These are phyloP conservation scores for Trachelus troglodyta DNA, from an alignment of 2,888 invertebrate species.

Conservation along the genomic window DNA sequence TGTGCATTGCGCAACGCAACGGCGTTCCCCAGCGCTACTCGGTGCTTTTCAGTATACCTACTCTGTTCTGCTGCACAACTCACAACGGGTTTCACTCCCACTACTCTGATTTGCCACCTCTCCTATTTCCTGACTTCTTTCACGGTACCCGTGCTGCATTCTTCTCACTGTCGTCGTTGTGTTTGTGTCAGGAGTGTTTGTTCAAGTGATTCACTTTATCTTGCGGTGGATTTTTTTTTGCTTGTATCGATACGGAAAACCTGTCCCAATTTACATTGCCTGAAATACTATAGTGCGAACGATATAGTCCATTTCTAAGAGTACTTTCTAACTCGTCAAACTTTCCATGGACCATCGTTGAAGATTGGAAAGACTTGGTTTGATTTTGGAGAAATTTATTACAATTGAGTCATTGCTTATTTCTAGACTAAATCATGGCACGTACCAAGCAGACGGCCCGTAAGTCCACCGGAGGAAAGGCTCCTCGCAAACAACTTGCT, in stretches of 20 bases:
- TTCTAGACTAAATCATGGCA: slow-evolving; percentile 74
- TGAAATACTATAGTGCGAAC: background rate
- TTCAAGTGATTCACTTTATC: background rate
- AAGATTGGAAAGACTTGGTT: background rate
- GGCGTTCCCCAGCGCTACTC: slow-evolving; percentile 40
- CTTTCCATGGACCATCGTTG: background rate
- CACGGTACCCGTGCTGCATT: background rate
- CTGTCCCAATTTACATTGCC: background rate
- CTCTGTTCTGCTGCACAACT: slow-evolving; percentile 40
- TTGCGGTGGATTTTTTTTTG: background rate
- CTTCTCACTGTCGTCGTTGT: background rate
- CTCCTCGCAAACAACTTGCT: slow-evolving; percentile 90
- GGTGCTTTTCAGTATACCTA: background rate
- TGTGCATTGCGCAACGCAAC: slow-evolving; percentile 60
- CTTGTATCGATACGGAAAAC: background rate
- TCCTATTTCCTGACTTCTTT: slow-evolving; percentile 11
- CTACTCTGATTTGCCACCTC: slow-evolving; percentile 25
- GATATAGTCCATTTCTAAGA: background rate
- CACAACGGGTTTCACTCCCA: slow-evolving; percentile 42
- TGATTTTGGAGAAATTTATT: background rate
- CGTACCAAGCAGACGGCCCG: slow-evolving; percentile 98
- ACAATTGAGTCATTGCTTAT: background rate
- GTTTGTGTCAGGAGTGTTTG: background rate
- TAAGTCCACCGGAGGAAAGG: slow-evolving; percentile 97
- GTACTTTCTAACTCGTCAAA: background rate